Percentiles rank a stretch among this genome's conserved stretches.
Evolutionary conservation across 1,140 invertebrate species (phyloP).

Genomic region (Rhynchophorus ferrugineus): DNA sequence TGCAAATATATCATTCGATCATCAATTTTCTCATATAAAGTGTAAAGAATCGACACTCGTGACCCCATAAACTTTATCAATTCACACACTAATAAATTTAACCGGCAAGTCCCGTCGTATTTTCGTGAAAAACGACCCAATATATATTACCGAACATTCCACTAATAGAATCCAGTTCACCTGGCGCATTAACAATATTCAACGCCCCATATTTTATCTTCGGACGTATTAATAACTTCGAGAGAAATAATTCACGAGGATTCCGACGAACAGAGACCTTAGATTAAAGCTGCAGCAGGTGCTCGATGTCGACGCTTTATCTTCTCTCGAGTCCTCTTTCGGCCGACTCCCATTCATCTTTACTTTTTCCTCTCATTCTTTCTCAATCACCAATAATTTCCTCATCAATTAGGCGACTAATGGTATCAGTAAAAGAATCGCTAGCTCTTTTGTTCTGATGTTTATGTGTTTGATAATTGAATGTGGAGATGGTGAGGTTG

Average conservation of each 20-base stretch:
- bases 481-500: background rate
- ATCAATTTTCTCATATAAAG: too few species aligned
- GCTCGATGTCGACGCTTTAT: background rate
- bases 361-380: background rate
- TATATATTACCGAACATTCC: background rate
- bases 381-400: background rate
- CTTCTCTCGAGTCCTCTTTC: background rate
- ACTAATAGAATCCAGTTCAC: background rate
- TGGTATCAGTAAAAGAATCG: background rate
- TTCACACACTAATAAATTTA: too few species aligned
- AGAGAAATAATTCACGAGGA: background rate
- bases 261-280: background rate
- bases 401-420: background rate
- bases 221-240: background rate
- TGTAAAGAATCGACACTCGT: too few species aligned
- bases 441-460: background rate
- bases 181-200: background rate
- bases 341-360: background rate
- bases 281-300: background rate
- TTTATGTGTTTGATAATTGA: background rate
- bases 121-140: too few species aligned
- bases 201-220: background rate
- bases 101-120: too few species aligned
- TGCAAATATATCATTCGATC: too few species aligned
- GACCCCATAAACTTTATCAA: too few species aligned